Percentiles rank a stretch among this genome's conserved stretches.
Conservation (phyloP, 2,888 invertebrate genomes). For the Brachyptera risi region DNA sequence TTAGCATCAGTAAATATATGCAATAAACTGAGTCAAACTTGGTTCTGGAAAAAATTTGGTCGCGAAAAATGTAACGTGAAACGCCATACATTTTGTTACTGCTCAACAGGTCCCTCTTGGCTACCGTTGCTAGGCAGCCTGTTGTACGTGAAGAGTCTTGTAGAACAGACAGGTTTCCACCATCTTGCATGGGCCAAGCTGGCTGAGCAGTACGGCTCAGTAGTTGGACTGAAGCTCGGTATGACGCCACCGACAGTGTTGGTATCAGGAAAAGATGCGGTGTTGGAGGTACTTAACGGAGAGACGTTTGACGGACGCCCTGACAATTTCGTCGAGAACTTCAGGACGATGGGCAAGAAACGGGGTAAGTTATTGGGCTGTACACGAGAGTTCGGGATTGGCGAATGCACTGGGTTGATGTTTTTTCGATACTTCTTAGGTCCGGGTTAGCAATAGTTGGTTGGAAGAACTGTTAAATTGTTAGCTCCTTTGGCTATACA, state of each 20-base stretch:
- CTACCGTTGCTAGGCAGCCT: conserved; percentile 25
- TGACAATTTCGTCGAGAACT: conserved; percentile 57
- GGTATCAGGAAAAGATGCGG: conserved; percentile 52
- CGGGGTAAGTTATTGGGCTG: too few relatives aligned
- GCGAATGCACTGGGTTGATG: too few relatives aligned
- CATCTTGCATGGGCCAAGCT: conserved; percentile 63
- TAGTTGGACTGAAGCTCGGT: conserved; percentile 72
- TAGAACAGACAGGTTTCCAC: conserved; percentile 52
- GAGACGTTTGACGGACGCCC: conserved; percentile 63
- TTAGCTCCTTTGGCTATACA: too few relatives aligned
- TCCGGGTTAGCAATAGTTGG: too few relatives aligned
- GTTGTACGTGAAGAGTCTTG: conserved; percentile 10
- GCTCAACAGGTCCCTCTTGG: conserved; percentile 26
- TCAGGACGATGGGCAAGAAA: conserved; percentile 59
- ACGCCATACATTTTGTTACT: too few relatives aligned
- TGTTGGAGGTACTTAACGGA: conserved; percentile 51
- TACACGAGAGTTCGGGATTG: too few relatives aligned
- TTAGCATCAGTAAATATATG: too few relatives aligned
- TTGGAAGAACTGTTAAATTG: too few relatives aligned
- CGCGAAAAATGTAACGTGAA: too few relatives aligned
- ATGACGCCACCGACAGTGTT: conserved; percentile 67
- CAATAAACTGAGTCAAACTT: too few relatives aligned
- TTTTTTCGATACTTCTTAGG: too few relatives aligned
- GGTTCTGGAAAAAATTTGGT: too few relatives aligned
- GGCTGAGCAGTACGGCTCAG: conserved; percentile 55